Evolutionary conservation across 2,113 vertebrate genomes (phyloP).

Genomic region (Vidua chalybeata): DNA sequence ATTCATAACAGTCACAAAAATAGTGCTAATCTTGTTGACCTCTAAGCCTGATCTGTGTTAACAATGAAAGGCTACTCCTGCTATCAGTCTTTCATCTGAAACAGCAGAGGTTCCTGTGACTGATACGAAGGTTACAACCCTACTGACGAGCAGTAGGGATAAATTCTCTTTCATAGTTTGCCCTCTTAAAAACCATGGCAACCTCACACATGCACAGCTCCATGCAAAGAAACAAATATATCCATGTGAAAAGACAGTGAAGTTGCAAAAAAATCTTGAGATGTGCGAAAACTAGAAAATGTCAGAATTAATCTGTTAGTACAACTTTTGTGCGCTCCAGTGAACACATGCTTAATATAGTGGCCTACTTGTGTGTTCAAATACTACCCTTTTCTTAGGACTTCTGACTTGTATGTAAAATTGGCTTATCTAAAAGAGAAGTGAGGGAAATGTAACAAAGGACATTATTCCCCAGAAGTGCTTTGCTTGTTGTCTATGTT

Average conservation of each 20-base stretch:
- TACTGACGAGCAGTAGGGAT: neutral
- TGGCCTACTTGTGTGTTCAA: neutral
- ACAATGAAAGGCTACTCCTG: neutral
- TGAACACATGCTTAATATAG: neutral
- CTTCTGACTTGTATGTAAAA: neutral
- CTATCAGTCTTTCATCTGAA: neutral
- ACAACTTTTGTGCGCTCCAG: neutral
- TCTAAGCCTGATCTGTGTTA: neutral
- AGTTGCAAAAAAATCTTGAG: neutral
- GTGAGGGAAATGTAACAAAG: neutral
- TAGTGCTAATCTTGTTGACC: neutral
- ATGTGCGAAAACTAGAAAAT: neutral
- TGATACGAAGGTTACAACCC: neutral
- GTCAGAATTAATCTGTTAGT: neutral
- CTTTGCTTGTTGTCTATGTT: neutral
- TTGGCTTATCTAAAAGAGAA: neutral
- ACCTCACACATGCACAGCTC: neutral
- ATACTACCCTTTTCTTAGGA: neutral
- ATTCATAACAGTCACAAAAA: neutral
- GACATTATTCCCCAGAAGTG: neutral
- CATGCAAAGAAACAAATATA: neutral
- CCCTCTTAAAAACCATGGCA: neutral
- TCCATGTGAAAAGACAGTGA: neutral
- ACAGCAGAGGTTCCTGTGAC: neutral
- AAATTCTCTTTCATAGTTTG: neutral